phyloP scores from a whole-genome alignment of 2,797 vertebrate species.

The Sarcophilus harrisii region DNA sequence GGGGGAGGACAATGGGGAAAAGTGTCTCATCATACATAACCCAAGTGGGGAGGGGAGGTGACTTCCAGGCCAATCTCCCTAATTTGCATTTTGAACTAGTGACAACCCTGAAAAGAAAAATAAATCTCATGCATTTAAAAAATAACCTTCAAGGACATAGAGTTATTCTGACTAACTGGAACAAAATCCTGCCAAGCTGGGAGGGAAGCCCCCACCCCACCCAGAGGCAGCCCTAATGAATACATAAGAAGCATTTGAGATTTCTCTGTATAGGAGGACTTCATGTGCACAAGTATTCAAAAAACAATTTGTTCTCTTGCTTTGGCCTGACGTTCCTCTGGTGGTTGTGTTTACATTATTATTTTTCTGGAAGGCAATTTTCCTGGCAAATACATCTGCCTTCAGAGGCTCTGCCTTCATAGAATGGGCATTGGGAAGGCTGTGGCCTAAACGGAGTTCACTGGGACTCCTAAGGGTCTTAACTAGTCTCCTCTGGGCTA shows the following conservation, averaged over 20 bases:
- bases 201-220: not conserved
- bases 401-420: not conserved
- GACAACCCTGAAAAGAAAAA: not conserved
- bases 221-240: not conserved
- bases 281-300: not conserved
- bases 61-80: not conserved
- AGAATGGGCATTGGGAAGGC: not conserved
- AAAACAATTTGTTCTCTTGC: not conserved
- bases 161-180: constrained; percentile 4
- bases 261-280: not conserved
- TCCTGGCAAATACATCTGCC: not conserved
- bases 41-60: not conserved
- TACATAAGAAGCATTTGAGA: not conserved
- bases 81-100: not conserved
- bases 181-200: not conserved
- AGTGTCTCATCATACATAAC: not conserved
- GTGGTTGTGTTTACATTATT: constrained; percentile 3
- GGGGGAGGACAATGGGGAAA: not conserved
- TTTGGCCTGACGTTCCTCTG: not conserved
- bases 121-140: not conserved
- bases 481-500: not conserved
- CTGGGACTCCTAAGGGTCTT: not conserved
- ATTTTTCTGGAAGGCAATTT: not conserved
- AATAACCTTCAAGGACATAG: constrained; percentile 4
- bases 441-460: not conserved